Base-by-base conservation (phyloP, 1,140 invertebrate genomes). In the Bombus waltoni region DNA sequence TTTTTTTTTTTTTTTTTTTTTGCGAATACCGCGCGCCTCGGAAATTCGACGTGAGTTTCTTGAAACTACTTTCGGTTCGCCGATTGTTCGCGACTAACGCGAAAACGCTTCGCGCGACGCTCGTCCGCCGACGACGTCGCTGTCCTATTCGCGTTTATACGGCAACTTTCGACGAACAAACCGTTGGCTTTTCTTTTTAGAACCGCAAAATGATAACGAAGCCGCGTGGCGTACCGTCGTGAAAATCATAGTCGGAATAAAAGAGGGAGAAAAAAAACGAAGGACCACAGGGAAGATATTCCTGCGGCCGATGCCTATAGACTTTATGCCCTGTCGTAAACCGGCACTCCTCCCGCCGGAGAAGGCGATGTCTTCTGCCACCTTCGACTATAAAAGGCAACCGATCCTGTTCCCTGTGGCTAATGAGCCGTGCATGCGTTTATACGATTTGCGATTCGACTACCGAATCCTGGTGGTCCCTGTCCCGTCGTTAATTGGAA, bases 371-470 rank as follows among this genome's bases (percentile, higher is more conserved):
- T 71, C 87, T 87, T 68, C 86, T 81, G 85, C 88, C 92, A 93
- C 92, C 92, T 93, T 85, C 73, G 87, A 88, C 92, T 91, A 92
- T 93, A 92, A 93, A 93, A 92, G 85, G 76, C 87, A 59, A 85
- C 83, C 86, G 87, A 88, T 83, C 86, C 81, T 85, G 83, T 82
- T 71, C 89, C 87, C 78, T 47, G 79, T 66, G 78, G 83, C 90
- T 94, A 94, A 94, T 93, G 93, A 94, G 93, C 88, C 88, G 90
- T 91, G 85, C 90, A 91, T 91, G 92, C 90, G 88, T 92, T 91
- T 93, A 93, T 92, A 88, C 91, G 86, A 89, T 87, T 79, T 87
- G 86, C 87, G 90, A 92, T 83, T 92, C 83, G 85, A 92, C 93
- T 93, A 93, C 93, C 85, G 92, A 84, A 85, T 79, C 87, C 85